Conservation (phyloP, 2,888 invertebrate genomes). For the Drosophila ochracea region DNA sequence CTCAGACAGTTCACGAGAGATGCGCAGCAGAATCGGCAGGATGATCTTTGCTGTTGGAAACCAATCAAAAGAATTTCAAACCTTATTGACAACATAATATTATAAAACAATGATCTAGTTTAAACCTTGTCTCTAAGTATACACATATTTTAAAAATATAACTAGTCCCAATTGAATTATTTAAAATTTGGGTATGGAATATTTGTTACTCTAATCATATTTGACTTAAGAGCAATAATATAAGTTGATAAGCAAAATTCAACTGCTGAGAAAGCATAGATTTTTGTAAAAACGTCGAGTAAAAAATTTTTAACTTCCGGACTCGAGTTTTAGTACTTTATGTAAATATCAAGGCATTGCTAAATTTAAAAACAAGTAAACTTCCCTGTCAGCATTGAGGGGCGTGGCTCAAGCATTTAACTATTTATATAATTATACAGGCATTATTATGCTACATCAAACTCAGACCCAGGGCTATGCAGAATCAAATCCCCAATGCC, state of each 20-base stretch:
- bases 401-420: slow-evolving; percentile 25
- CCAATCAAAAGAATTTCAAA: slow-evolving; percentile 1
- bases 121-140: background rate
- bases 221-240: background rate
- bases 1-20: background rate
- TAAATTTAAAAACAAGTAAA: background rate
- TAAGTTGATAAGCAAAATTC: fast-evolving
- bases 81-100: background rate
- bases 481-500: slow-evolving; percentile 62
- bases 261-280: background rate
- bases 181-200: background rate
- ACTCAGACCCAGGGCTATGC: slow-evolving; percentile 27
- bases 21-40: background rate
- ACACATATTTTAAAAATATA: background rate
- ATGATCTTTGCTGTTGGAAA: slow-evolving; percentile 12
- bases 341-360: background rate
- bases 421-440: slow-evolving; percentile 54
- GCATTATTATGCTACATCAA: slow-evolving; percentile 60
- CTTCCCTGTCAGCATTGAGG: background rate
- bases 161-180: too few species aligned
- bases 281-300: background rate
- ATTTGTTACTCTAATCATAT: background rate
- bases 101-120: background rate
- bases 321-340: background rate
- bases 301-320: too few species aligned